Evolutionary conservation across 2,113 vertebrate species (phyloP).

Genomic region (Cnemophilus loriae): DNA sequence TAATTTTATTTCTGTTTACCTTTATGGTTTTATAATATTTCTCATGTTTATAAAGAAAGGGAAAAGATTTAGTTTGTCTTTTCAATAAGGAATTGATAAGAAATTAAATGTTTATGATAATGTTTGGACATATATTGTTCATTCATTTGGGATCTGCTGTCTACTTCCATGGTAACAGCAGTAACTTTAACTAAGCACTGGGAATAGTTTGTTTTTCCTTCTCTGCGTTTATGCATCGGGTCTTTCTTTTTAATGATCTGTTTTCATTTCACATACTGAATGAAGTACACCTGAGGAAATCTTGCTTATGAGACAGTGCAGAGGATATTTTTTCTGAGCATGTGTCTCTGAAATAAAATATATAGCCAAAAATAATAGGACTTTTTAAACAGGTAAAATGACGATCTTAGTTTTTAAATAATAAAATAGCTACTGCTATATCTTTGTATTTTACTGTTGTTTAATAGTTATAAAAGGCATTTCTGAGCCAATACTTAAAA

Average conservation of each 20-base stretch:
- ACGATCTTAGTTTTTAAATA: not conserved
- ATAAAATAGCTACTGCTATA: not conserved
- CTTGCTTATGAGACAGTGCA: not conserved
- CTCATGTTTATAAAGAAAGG: not conserved
- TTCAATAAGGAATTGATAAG: not conserved
- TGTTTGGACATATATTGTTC: not conserved
- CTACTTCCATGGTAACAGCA: constrained; percentile 57
- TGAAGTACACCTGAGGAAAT: not conserved
- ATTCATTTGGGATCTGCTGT: constrained; percentile 50
- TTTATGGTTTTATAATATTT: not conserved
- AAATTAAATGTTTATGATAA: not conserved
- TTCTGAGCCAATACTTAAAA: not conserved
- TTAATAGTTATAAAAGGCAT: not conserved
- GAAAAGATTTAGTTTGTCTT: not conserved
- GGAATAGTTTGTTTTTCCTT: constrained; percentile 38
- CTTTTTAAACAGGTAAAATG: not conserved
- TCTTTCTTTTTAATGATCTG: not conserved
- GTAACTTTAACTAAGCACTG: constrained; percentile 64
- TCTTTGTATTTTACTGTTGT: not conserved
- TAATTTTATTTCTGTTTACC: constrained; percentile 18
- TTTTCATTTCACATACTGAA: not conserved
- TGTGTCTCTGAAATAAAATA: not conserved
- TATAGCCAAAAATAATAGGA: not conserved
- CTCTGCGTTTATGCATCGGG: not conserved
- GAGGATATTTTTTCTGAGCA: not conserved